A percentile compares a stretch with the other conserved stretches of the same genome.
These are phyloP conservation scores for Sinopyrophorus schimmeli DNA, from an alignment of 2,888 invertebrate genomes.

Conservation along the genomic window DNA sequence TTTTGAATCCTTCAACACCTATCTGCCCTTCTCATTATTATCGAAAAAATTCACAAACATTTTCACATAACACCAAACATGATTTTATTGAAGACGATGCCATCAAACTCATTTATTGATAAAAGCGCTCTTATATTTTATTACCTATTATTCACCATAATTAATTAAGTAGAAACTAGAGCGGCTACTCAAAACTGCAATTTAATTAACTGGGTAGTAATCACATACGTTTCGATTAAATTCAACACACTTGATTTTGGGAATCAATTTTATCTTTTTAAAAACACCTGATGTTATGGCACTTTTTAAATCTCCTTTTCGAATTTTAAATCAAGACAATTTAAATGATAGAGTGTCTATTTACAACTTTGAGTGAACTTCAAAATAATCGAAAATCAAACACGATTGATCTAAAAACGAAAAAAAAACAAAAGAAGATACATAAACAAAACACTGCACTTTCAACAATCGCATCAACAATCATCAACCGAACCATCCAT, in stretches of 20 bases:
- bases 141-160: not conserved
- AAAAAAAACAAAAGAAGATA: no score
- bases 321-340: no score
- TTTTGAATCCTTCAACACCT: no score
- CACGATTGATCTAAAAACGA: conserved; percentile 1
- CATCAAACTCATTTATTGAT: not conserved
- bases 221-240: conserved; percentile 4
- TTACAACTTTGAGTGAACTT: no score
- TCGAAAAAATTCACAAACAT: no score
- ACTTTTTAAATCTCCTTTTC: conserved; percentile 9
- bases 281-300: conserved; percentile 11
- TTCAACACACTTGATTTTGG: conserved; percentile 12
- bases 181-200: not conserved
- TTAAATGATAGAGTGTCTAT: no score
- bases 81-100: not conserved
- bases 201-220: no score
- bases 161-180: not conserved
- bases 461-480: conserved; percentile 34
- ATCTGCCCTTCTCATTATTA: not conserved
- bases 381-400: no score
- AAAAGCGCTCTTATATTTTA: conserved; percentile 7
- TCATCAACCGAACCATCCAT: conserved; percentile 29
- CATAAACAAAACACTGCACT: conserved; percentile 35
- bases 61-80: conserved; percentile 12
- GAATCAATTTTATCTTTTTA: conserved; percentile 5